phyloP scores from a whole-genome alignment of 2,113 vertebrate species.

The Eira barbara region DNA sequence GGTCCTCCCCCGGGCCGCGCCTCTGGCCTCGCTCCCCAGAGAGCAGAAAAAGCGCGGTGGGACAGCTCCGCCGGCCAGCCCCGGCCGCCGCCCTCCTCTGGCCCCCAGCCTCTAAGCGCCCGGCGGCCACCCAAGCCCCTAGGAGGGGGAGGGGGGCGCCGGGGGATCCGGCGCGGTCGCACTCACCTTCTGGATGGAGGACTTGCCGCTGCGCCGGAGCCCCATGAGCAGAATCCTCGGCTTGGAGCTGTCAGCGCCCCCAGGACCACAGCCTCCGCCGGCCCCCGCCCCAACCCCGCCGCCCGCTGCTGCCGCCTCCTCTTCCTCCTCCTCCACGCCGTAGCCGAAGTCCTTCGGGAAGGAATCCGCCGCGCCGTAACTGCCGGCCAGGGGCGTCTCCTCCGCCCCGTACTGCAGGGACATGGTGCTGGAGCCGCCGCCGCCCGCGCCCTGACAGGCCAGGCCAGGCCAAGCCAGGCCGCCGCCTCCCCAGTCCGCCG shows the following conservation, averaged over 20 bases:
- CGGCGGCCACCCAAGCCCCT: constrained; percentile 34
- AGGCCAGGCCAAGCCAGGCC: constrained; percentile 63
- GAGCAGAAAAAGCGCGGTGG: constrained; percentile 1
- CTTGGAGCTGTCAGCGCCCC: constrained; percentile 91
- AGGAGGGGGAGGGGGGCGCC: neutral
- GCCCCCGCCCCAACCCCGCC: constrained; percentile 75
- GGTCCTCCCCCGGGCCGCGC: neutral
- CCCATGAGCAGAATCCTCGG: constrained; percentile 97
- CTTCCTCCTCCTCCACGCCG: constrained; percentile 95
- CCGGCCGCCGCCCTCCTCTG: constrained; percentile 42
- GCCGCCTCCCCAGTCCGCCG: constrained; percentile 59
- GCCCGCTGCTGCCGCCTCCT: constrained; percentile 83
- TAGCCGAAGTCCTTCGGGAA: constrained; percentile 98
- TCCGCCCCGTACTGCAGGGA: constrained; percentile 93
- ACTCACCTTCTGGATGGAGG: constrained; percentile 98
- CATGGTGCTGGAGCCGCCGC: constrained; percentile 84
- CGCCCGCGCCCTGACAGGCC: constrained; percentile 74
- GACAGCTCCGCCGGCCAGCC: neutral
- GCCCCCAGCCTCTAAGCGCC: neutral
- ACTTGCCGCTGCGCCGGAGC: constrained; percentile 95
- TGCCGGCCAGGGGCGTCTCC: constrained; percentile 91
- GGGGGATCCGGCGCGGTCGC: neutral
- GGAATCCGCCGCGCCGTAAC: constrained; percentile 92
- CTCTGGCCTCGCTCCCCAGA: neutral
- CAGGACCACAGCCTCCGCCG: constrained; percentile 78